These are phyloP conservation scores for Morelia viridis DNA, from an alignment of 2,797 vertebrate genomes.

Conservation along the genomic window DNA sequence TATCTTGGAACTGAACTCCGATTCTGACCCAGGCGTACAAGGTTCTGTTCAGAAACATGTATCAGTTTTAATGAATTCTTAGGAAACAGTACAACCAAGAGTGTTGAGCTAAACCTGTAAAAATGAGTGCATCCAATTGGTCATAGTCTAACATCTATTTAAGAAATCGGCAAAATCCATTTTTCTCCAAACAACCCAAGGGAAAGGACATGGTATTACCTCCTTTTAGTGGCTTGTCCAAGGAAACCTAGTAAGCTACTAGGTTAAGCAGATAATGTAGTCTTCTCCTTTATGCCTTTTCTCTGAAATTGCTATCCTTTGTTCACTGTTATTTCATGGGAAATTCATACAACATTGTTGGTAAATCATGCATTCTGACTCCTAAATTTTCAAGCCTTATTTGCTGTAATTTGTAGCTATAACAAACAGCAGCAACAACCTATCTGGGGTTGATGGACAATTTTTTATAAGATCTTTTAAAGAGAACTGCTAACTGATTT, in stretches of 20 bases:
- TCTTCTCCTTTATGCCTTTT: background rate
- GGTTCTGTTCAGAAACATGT: slow-evolving; percentile 1
- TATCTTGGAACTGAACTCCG: background rate
- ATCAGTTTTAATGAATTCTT: background rate
- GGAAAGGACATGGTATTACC: background rate
- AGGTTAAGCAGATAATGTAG: background rate
- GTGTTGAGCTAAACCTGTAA: background rate
- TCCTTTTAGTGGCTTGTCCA: background rate
- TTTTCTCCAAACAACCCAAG: background rate
- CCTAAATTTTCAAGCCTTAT: background rate
- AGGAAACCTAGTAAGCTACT: background rate
- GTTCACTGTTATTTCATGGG: background rate
- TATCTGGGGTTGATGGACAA: background rate
- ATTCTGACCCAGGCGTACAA: background rate
- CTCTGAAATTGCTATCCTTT: background rate
- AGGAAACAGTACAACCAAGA: background rate
- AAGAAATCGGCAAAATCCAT: slow-evolving; percentile 6
- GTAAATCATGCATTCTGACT: background rate
- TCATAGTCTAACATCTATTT: background rate
- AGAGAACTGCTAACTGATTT: background rate
- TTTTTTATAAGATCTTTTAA: background rate
- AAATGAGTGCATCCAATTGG: background rate
- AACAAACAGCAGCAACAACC: background rate
- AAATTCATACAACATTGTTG: background rate
- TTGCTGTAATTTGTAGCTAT: background rate